Evolutionary conservation across 2,888 invertebrate genomes (phyloP), one percentile per base, ranked within the genome.

Genomic region (Nephrotoma guestfalica): DNA sequence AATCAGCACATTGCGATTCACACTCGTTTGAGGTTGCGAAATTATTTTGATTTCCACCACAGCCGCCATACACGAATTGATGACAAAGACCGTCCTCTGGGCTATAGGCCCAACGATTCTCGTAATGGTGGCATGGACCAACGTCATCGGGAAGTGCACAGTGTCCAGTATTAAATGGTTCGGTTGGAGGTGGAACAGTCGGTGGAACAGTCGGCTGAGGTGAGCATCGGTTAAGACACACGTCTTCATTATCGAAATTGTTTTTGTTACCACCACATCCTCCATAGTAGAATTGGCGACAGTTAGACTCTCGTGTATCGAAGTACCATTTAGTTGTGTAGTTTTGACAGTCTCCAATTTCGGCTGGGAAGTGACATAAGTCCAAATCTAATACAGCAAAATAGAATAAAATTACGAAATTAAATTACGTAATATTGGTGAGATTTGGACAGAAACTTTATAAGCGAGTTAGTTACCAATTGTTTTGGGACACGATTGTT

Each of bases 181-280:
- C 45, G 41, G 87, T 88, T 0, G 89, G 88, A 86, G 87, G 51
- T 51, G 88, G 88, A 11, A 30, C 30, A 30, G 30, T 30, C 45
- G 89, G 88, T 40, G 89, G 87, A 0, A 92, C 91, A 47, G 92
- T 91, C 0, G 92, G 92, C 41, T 92, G 92, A 51, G 90, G 92
- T 87, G 93, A 93, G 90, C 97, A 97, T 57, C 94, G 93, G 85
- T 92, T 92, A 88, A 93, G 90, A 89, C 97, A 97, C 86, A 94
- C 94, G 84, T 93, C 91, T 90, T 95, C 93, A 0, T 93, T 93
- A 7, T 90, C 90, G 92, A 97, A 98, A 91, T 97, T 97, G 91
- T 98, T 98, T 1, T 93, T 94, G 90, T 99, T 99, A 42, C 98
- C 98, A 18, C 95, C 96, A 90, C 98, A 98, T 86, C 98, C 98